Evolutionary conservation across 1,140 invertebrate species (phyloP).

Genomic region (Dolichoris vasculosae): DNA sequence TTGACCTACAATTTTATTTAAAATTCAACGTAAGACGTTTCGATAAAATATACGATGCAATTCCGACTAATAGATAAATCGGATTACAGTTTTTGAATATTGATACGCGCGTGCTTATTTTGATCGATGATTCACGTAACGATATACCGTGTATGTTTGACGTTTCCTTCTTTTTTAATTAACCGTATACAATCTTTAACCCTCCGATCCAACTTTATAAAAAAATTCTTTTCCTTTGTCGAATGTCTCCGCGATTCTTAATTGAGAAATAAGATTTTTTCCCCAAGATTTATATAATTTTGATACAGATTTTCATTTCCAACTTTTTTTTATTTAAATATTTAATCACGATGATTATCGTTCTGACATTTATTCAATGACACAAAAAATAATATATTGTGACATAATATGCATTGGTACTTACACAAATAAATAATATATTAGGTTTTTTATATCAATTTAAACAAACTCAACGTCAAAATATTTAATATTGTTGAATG

Average conservation of each 20-base stretch:
- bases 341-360: not conserved
- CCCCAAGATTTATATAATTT: not conserved
- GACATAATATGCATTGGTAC: not conserved
- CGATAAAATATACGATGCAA: not conserved
- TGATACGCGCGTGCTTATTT: not conserved
- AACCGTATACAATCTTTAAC: not conserved
- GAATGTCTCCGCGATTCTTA: not conserved
- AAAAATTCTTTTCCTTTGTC: not conserved
- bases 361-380: not conserved
- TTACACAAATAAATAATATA: not conserved
- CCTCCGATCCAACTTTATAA: not conserved
- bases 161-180: not conserved
- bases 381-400: not conserved
- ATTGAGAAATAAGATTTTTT: not conserved
- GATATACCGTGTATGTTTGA: no score
- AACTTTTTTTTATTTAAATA: slow-evolving; percentile 13
- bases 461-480: not conserved
- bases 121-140: not conserved
- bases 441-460: not conserved
- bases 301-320: not conserved
- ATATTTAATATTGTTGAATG: not conserved
- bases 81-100: no score
- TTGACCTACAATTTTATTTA: not conserved
- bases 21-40: not conserved
- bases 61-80: no score